phyloP scores from a whole-genome alignment of 2,888 invertebrate genomes.

The Polyommatus iphigenia region DNA sequence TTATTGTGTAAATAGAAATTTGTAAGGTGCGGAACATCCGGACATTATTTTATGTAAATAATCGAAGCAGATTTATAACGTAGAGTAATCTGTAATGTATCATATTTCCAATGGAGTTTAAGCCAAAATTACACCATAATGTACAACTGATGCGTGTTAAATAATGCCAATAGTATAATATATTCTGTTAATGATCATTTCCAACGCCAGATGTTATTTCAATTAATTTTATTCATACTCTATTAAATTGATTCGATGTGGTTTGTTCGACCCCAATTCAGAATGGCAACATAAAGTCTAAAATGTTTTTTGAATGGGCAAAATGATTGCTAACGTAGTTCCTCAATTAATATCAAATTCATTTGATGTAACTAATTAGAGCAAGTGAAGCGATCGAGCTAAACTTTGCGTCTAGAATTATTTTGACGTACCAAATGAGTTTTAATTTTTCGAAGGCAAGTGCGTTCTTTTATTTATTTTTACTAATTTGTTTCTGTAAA shows the following conservation, averaged over 20 bases:
- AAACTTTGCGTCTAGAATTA: background rate
- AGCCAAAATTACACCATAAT: conserved; percentile 74
- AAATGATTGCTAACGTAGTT: background rate
- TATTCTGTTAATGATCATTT: conserved; percentile 42
- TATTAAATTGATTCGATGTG: conserved; percentile 14
- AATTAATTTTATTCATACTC: conserved; percentile 24
- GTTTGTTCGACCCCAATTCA: conserved; percentile 2
- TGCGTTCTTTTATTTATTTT: conserved; percentile 2
- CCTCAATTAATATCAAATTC: background rate
- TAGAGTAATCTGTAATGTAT: conserved; percentile 11
- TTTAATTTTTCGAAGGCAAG: background rate
- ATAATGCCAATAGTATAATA: conserved; percentile 66
- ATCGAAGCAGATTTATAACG: conserved; percentile 56
- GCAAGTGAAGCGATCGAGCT: background rate
- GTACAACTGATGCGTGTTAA: conserved; percentile 65
- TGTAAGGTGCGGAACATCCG: background rate
- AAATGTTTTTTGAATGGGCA: conserved; percentile 3
- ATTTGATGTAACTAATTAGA: background rate
- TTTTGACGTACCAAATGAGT: conserved; percentile 3
- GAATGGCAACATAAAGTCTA: background rate
- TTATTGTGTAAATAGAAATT: conserved; percentile 50
- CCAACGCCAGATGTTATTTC: conserved; percentile 27
- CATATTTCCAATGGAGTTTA: conserved; percentile 29
- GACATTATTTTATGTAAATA: conserved; percentile 72
- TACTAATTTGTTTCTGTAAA: background rate